Evolutionary conservation across 2,113 vertebrate genomes (phyloP).

Genomic region (Prinia subflava): DNA sequence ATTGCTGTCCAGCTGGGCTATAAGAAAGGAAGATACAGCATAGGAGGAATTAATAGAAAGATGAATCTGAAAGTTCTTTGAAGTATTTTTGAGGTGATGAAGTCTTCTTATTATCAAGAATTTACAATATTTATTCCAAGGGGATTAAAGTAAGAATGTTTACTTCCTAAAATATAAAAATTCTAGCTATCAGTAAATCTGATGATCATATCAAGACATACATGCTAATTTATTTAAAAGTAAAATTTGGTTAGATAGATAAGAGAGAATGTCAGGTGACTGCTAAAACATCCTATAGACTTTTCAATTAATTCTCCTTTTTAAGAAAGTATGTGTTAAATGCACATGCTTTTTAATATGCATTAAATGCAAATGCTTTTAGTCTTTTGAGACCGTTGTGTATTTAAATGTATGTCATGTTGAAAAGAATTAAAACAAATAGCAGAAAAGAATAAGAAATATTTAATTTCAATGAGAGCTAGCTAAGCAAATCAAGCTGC

Average conservation of each 20-base stretch:
- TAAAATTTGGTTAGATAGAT: not conserved
- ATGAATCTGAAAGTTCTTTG: conserved; percentile 63
- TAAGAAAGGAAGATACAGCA: conserved; percentile 41
- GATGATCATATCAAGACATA: not conserved
- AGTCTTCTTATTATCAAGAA: conserved; percentile 51
- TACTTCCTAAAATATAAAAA: not conserved
- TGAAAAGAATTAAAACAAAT: not conserved
- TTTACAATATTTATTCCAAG: not conserved
- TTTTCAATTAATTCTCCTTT: not conserved
- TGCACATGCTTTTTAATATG: not conserved
- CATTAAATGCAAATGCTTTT: not conserved
- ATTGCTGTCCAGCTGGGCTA: conserved; percentile 53
- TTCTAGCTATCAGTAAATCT: not conserved
- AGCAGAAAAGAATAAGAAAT: not conserved
- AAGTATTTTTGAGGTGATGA: conserved; percentile 50
- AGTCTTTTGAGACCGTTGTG: not conserved
- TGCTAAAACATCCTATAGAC: not conserved
- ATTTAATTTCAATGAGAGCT: not conserved
- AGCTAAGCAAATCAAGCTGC: not conserved
- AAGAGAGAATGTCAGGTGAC: not conserved
- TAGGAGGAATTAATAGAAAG: conserved; percentile 61
- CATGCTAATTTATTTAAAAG: not conserved
- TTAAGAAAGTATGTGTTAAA: not conserved
- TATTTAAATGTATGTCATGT: not conserved
- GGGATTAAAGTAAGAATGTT: not conserved